These are phyloP conservation scores for Sialia sialis DNA, from an alignment of 2,113 vertebrate genomes.

Conservation along the genomic window DNA sequence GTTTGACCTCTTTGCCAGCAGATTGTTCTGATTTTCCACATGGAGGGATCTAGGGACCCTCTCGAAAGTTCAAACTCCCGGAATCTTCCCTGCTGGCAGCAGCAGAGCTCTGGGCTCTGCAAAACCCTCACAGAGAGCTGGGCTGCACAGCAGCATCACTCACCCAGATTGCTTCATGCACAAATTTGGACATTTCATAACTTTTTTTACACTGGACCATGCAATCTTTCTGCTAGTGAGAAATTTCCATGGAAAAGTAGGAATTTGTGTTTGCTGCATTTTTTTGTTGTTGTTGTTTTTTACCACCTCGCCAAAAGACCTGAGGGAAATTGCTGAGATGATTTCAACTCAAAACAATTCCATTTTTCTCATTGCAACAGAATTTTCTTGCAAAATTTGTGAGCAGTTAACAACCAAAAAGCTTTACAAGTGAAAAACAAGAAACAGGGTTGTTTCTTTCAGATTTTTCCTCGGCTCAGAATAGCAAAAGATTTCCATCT, in stretches of 20 bases:
- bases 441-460: background rate
- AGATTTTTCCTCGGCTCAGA: background rate
- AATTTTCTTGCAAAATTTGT: slow-evolving; percentile 12
- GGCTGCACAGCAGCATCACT: background rate
- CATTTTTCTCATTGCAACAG: slow-evolving; percentile 5
- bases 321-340: slow-evolving; percentile 7
- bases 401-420: background rate
- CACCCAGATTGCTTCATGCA: background rate
- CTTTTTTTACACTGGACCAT: background rate
- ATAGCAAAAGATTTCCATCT: background rate
- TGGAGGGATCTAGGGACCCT: slow-evolving; percentile 47
- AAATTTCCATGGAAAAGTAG: background rate
- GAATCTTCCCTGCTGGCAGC: background rate
- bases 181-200: background rate
- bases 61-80: slow-evolving; percentile 41
- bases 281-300: background rate
- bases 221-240: background rate
- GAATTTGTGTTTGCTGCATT: background rate
- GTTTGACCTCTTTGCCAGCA: slow-evolving; percentile 63
- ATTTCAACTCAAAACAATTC: background rate
- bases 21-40: slow-evolving; percentile 70
- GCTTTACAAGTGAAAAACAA: background rate
- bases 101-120: background rate
- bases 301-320: background rate
- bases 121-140: background rate